Conservation (phyloP, 2,888 invertebrate species). For the Thyatira batis region DNA sequence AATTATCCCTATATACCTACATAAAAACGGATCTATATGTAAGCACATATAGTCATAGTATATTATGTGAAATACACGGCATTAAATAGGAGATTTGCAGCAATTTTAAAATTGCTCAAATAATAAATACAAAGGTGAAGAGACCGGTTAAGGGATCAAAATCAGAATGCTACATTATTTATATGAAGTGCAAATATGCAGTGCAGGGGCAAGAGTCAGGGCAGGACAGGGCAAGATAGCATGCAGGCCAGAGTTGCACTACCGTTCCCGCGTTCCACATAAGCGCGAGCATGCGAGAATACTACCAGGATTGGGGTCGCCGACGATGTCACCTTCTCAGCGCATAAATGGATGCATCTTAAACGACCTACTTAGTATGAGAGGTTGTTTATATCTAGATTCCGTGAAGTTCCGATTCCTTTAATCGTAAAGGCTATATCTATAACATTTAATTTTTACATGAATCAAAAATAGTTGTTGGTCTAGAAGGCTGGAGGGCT, state of each 20-base stretch:
- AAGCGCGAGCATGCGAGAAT: slow-evolving; percentile 51
- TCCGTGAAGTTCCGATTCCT: too few species aligned
- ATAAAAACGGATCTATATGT: too few species aligned
- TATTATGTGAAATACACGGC: too few species aligned
- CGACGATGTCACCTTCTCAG: slow-evolving; percentile 26
- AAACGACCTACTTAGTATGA: slow-evolving; percentile 7
- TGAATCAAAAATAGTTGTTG: too few species aligned
- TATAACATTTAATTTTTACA: too few species aligned
- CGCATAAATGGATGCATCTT: slow-evolving; percentile 33
- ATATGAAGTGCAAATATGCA: slow-evolving; percentile 48
- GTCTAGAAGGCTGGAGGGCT: too few species aligned
- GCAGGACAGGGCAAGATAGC: slow-evolving; percentile 58
- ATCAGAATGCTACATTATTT: slow-evolving; percentile 7
- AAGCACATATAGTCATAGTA: too few species aligned
- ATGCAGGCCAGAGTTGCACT: slow-evolving; percentile 56
- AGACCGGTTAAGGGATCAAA: neutral
- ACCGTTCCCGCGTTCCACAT: slow-evolving; percentile 78
- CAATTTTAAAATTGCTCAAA: neutral
- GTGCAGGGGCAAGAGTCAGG: slow-evolving; percentile 56
- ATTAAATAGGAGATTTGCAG: too few species aligned
- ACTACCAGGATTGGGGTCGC: slow-evolving; percentile 51
- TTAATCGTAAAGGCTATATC: too few species aligned
- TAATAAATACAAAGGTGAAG: neutral
- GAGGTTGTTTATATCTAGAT: neutral
- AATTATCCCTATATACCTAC: too few species aligned